phyloP scores from a whole-genome alignment of 2,113 vertebrate genomes.

The Peromyscus californicus region DNA sequence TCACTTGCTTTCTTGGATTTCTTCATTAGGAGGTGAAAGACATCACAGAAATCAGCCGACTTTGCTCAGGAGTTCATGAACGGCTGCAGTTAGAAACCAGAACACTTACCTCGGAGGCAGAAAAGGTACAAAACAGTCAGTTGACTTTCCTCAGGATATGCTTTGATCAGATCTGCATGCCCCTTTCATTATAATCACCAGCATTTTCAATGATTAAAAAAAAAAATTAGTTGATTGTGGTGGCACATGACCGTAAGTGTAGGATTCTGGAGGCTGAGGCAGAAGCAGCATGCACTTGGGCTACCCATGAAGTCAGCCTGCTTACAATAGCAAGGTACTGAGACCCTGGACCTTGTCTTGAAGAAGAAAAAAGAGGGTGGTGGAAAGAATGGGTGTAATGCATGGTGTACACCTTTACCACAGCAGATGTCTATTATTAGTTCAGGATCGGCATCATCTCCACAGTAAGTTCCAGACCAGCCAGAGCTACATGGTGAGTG shows the following conservation, averaged over 20 bases:
- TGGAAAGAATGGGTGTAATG: background rate
- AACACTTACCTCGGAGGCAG: background rate
- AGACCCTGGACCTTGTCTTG: background rate
- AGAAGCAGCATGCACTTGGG: background rate
- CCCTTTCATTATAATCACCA: background rate
- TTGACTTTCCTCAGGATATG: background rate
- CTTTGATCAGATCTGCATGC: background rate
- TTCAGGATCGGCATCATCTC: background rate
- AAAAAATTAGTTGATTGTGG: background rate
- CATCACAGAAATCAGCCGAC: background rate
- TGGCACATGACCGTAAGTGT: no score
- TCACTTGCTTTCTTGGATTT: slow-evolving; percentile 2
- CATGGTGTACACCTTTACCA: background rate
- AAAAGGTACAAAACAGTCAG: background rate
- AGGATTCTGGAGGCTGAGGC: background rate
- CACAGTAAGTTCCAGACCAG: background rate
- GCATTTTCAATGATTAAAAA: background rate
- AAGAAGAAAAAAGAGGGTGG: no score
- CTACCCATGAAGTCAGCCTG: background rate
- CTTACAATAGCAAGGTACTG: background rate
- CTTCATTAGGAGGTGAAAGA: background rate
- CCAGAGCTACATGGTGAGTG: background rate
- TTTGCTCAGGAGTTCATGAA: background rate
- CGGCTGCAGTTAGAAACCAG: background rate
- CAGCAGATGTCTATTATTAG: background rate